Evolutionary conservation across 2,113 vertebrate genomes (phyloP).

Genomic region (Theropithecus gelada): DNA sequence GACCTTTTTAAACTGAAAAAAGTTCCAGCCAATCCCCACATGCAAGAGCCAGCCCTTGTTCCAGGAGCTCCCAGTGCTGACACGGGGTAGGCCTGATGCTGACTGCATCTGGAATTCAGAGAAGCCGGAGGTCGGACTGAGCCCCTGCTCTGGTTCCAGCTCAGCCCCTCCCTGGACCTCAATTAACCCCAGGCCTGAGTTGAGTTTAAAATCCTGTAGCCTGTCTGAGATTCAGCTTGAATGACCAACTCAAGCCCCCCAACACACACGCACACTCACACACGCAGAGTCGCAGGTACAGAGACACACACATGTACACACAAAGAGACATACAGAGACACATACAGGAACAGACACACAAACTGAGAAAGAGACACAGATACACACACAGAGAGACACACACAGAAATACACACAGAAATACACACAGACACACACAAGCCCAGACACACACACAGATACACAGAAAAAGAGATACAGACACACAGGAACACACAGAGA

Average conservation of each 20-base stretch:
- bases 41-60: accelerated
- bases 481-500: no score
- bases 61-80: neutral
- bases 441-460: no score
- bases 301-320: neutral
- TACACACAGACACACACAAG: no score
- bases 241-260: accelerated
- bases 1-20: neutral
- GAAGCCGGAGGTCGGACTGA: neutral
- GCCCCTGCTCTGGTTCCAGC: neutral
- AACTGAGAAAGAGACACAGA: neutral
- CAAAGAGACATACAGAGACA: neutral
- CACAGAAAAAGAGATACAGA: no score
- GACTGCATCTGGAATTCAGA: neutral
- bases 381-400: neutral
- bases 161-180: neutral
- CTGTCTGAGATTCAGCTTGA: neutral
- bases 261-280: no score
- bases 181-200: accelerated
- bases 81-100: neutral
- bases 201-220: neutral
- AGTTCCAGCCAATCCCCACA: neutral
- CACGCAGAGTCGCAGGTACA: accelerated
- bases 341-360: no score
- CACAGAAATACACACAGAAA: no score